Evolutionary conservation across 2,888 invertebrate species (phyloP), one percentile per base, ranked within the genome.

Genomic region (Palloptera scutellata): DNA sequence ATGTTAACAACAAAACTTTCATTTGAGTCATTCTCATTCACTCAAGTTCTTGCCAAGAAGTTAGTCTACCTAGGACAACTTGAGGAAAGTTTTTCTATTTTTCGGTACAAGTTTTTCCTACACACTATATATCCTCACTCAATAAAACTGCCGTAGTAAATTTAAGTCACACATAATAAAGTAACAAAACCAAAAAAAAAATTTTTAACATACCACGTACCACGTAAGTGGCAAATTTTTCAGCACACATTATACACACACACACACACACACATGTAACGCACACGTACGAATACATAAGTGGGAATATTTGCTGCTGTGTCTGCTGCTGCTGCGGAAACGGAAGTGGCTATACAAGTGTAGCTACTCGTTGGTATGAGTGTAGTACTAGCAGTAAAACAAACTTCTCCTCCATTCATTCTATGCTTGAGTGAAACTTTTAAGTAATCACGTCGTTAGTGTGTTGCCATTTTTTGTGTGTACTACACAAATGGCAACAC

Each of bases 151-250:
- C 30, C 41, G 64, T 64, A 64, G 64, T 64, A 64, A 64, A 64
- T 64, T 64, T 64, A 64, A 64, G 64, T 64, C 58, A 57, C 64
- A 64, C 64, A 58, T 64, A 64, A 64, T 64, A 64, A 64, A 64
- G 30, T 30, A 30, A 30, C 30, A 30, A 30, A 30, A 30, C 30
- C 2, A 4, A 30, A 30, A 30, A 2, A 30, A 30, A 30, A 30
- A 30, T 30, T 30, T 30, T 30, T 30, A 30, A 30, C 30, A 30
- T 30, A 6, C 30, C 30, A 30, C 30, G 6, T 6, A 30, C 6
- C 30, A 30, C 30, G 30, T 30, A 30, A 30, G 30, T 30, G 30
- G 30, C 30, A 30, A 30, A 30, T 30, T 30, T 30, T 30, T 30
- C 6, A 30, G 30, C 30, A 30, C 30, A 30, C 30, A 30, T 30